phyloP scores from a whole-genome alignment of 2,797 vertebrate genomes.

The Pangasius krempfi region DNA sequence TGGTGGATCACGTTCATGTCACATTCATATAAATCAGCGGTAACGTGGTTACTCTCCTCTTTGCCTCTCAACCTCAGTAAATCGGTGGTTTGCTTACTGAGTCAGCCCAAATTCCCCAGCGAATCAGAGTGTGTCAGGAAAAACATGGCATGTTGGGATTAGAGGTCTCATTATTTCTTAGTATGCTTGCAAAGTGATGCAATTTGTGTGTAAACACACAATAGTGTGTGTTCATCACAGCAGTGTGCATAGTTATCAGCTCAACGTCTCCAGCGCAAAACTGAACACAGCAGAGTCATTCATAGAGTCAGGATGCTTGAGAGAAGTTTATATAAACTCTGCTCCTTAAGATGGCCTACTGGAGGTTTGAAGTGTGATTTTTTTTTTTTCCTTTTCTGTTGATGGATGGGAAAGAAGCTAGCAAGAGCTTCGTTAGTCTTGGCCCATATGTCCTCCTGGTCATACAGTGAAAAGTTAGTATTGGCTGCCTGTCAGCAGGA shows the following conservation, averaged over 20 bases:
- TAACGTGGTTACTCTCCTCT: constrained; percentile 53
- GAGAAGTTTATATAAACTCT: constrained; percentile 64
- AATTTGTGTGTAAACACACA: constrained; percentile 44
- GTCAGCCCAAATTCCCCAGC: constrained; percentile 50
- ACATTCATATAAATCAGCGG: constrained; percentile 62
- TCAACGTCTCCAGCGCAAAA: constrained; percentile 67
- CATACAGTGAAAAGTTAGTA: constrained; percentile 47
- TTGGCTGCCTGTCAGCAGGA: constrained; percentile 45
- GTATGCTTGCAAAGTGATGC: constrained; percentile 28
- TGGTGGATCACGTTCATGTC: constrained; percentile 62
- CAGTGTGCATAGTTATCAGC: constrained; percentile 31
- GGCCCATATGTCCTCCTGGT: constrained; percentile 60
- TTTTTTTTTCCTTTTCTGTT: constrained; percentile 54
- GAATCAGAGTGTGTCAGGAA: constrained; percentile 46
- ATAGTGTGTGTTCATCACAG: constrained; percentile 34
- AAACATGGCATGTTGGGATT: constrained; percentile 49
- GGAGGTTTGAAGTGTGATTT: constrained; percentile 61
- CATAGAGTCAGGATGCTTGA: constrained; percentile 58
- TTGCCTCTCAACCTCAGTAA: constrained; percentile 53
- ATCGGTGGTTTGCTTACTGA: constrained; percentile 54
- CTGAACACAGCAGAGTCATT: constrained; percentile 67
- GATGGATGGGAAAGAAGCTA: constrained; percentile 61
- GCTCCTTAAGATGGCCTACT: constrained; percentile 52
- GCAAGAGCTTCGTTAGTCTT: constrained; percentile 58
- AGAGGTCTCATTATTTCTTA: constrained; percentile 45